These are phyloP conservation scores for Hystrix cristata DNA, from an alignment of 2,113 vertebrate genomes.

Conservation along the genomic window DNA sequence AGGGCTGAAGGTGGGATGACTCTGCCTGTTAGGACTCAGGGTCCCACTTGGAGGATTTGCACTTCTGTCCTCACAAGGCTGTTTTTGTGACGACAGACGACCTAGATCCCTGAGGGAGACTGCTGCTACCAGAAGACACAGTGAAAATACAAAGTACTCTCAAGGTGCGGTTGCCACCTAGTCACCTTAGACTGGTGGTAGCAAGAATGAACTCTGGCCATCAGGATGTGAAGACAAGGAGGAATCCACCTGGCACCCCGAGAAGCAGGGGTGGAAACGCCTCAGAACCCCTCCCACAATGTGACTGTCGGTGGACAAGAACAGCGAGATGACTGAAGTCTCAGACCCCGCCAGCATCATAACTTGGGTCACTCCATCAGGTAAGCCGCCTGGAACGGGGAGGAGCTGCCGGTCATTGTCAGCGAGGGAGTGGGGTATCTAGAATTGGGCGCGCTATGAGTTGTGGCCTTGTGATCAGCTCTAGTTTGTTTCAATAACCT, in stretches of 20 bases:
- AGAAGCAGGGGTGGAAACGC: not conserved
- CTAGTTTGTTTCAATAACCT: not conserved
- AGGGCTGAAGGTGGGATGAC: too few species aligned
- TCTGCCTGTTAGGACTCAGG: not conserved
- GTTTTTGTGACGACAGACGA: not conserved
- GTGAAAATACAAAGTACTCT: not conserved
- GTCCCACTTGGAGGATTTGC: not conserved
- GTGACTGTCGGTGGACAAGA: not conserved
- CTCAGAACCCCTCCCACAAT: not conserved
- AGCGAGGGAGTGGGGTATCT: fast-evolving
- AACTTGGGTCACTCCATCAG: not conserved
- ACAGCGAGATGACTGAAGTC: not conserved
- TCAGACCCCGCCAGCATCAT: not conserved
- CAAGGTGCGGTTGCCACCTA: not conserved
- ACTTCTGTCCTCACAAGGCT: not conserved
- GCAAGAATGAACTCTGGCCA: not conserved
- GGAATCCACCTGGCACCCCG: not conserved
- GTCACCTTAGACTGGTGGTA: not conserved
- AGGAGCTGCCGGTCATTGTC: not conserved
- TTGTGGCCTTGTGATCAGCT: not conserved
- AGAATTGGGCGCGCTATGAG: not conserved
- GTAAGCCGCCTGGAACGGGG: not conserved
- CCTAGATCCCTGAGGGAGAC: not conserved
- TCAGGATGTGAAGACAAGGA: not conserved
- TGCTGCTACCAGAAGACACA: not conserved